These are phyloP conservation scores for Chloroceryle amazona DNA, from an alignment of 2,797 vertebrate genomes.

Conservation along the genomic window DNA sequence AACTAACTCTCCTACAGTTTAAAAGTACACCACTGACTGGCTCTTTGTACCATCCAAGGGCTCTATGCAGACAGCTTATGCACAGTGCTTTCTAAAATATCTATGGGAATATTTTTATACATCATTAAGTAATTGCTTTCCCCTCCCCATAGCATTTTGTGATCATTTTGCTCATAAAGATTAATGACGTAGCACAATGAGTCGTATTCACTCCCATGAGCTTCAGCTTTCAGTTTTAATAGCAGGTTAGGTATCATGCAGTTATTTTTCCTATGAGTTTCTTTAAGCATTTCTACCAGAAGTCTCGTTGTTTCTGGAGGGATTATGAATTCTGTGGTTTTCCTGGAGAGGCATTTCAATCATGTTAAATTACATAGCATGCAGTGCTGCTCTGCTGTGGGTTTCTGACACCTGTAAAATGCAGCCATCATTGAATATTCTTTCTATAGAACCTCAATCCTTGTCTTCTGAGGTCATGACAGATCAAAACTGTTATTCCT, in stretches of 20 bases:
- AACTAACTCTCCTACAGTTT: not conserved
- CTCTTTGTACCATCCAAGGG: not conserved
- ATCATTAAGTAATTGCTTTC: constrained; percentile 59
- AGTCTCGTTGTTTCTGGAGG: constrained; percentile 15
- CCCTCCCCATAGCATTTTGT: constrained; percentile 21
- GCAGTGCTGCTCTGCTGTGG: not conserved
- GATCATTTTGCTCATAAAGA: constrained; percentile 59
- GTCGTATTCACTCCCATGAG: not conserved
- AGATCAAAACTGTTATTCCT: not conserved
- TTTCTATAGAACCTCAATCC: not conserved
- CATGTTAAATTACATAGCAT: not conserved
- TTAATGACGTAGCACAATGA: constrained; percentile 50
- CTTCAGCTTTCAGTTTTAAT: not conserved
- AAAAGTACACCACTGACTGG: not conserved
- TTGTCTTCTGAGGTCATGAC: not conserved
- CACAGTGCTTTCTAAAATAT: not conserved
- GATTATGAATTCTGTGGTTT: not conserved
- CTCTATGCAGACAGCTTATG: not conserved
- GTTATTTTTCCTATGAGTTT: constrained; percentile 18
- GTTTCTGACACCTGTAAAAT: not conserved
- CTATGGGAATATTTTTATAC: not conserved
- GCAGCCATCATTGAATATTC: not conserved
- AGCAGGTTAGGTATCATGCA: not conserved
- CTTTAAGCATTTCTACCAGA: constrained; percentile 20
- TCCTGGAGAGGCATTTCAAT: not conserved